phyloP scores from a whole-genome alignment of 2,797 vertebrate genomes.

The Hemibagrus guttatus region DNA sequence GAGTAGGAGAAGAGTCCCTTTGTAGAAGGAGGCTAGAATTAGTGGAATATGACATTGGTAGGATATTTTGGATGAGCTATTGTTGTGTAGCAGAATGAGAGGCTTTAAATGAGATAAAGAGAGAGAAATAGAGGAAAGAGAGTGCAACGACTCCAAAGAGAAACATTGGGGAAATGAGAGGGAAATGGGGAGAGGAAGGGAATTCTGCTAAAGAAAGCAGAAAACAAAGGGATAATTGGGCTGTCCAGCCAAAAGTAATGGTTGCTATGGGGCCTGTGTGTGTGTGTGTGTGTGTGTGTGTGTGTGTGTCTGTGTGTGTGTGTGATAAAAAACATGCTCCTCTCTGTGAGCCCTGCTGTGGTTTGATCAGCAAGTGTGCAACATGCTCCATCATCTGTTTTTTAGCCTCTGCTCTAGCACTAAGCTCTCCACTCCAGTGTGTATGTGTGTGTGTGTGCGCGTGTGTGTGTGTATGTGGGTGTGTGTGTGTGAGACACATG shows the following conservation, averaged over 20 bases:
- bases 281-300: conserved; percentile 48
- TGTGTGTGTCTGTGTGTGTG: conserved; percentile 50
- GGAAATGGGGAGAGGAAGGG: conserved; percentile 42
- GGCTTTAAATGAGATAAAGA: conserved; percentile 22
- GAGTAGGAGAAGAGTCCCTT: conserved; percentile 60
- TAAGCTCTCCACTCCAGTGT: conserved; percentile 55
- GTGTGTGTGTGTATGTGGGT: conserved; percentile 52
- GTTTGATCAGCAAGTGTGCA: conserved; percentile 57
- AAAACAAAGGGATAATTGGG: conserved; percentile 78
- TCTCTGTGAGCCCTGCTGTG: conserved; percentile 49
- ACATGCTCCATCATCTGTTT: conserved; percentile 62
- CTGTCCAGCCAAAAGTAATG: conserved; percentile 75
- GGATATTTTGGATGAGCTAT: conserved; percentile 54
- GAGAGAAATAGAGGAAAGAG: conserved; percentile 16
- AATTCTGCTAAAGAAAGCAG: conserved; percentile 60
- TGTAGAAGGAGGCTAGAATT: conserved; percentile 48
- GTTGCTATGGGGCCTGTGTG: conserved; percentile 69
- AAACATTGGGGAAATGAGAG: conserved; percentile 51
- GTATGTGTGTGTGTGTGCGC: conserved; percentile 50
- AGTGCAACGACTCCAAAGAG: conserved; percentile 50
- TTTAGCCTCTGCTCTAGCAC: conserved; percentile 55
- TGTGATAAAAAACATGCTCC: conserved; percentile 46
- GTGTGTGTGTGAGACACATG: conserved; percentile 55
- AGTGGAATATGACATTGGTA: conserved; percentile 34
- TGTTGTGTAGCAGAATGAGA: conserved; percentile 19